Percentiles rank a stretch among this genome's conserved stretches.
These are phyloP conservation scores for Drosophila pachea DNA, from an alignment of 1,140 invertebrate species.

Conservation along the genomic window DNA sequence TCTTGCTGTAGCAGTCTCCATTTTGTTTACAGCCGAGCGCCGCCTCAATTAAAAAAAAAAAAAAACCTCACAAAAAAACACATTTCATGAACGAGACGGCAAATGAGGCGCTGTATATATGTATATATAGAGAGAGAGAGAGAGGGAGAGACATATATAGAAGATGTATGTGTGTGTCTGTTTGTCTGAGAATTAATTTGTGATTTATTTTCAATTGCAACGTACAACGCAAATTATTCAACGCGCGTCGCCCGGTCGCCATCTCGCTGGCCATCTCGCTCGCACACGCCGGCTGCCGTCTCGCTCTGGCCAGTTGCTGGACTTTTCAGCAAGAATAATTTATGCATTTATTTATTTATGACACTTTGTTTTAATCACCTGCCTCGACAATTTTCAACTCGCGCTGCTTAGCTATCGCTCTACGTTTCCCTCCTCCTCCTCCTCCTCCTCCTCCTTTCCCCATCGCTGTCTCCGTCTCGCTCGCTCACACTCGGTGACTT, in stretches of 20 bases:
- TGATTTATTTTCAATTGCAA: conserved; percentile 77
- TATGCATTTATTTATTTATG: conserved; percentile 78
- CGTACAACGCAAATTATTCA: conserved; percentile 76
- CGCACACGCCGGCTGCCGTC: conserved; percentile 9
- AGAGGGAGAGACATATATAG: too few relatives aligned
- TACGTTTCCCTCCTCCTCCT: neutral
- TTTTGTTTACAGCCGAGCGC: conserved; percentile 63
- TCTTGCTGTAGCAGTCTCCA: conserved; percentile 33
- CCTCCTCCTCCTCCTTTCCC: conserved; percentile 3
- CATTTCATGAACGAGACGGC: conserved; percentile 52
- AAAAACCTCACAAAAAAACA: conserved; percentile 28
- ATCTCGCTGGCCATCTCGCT: conserved; percentile 24
- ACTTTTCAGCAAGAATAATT: conserved; percentile 66
- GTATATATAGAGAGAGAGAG: neutral
- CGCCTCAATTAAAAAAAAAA: conserved; percentile 65
- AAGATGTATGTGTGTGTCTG: too few relatives aligned
- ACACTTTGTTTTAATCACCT: conserved; percentile 77
- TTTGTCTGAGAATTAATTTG: conserved; percentile 71
- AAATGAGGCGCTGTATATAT: conserved; percentile 12
- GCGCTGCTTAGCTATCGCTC: too few relatives aligned
- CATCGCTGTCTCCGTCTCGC: conserved; percentile 1
- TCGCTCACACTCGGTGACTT: conserved; percentile 1
- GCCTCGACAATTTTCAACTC: conserved; percentile 54
- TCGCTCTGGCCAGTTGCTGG: conserved; percentile 16
- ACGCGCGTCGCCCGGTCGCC: conserved; percentile 52